A percentile compares a stretch with the other conserved stretches of the same genome.
Conservation (phyloP, 2,797 vertebrate species). For the Microhierax caerulescens region DNA sequence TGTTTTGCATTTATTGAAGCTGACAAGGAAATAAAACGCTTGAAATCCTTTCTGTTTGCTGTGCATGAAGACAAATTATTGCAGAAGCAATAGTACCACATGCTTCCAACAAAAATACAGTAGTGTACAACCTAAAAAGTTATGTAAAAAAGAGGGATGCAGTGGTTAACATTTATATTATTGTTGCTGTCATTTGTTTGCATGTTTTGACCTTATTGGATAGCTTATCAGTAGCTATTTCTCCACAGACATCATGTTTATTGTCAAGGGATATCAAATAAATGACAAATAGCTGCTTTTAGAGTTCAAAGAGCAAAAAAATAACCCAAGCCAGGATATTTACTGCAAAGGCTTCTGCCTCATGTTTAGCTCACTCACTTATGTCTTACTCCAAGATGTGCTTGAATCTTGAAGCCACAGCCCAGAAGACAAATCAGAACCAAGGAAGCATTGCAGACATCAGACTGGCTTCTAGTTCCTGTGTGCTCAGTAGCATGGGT, state of each 20-base stretch:
- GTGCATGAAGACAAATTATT: slow-evolving; percentile 46
- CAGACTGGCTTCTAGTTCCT: background rate
- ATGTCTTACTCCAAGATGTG: background rate
- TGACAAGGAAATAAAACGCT: slow-evolving; percentile 73
- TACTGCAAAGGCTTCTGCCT: background rate
- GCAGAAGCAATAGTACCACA: slow-evolving; percentile 36
- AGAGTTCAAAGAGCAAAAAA: slow-evolving; percentile 63
- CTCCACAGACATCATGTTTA: slow-evolving; percentile 37
- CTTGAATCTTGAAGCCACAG: background rate
- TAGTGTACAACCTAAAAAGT: slow-evolving; percentile 24
- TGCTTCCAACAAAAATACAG: slow-evolving; percentile 49
- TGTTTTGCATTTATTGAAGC: slow-evolving; percentile 64
- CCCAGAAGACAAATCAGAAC: background rate
- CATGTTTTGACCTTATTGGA: slow-evolving; percentile 44
- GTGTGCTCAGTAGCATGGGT: rapidly evolving
- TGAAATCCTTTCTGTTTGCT: slow-evolving; percentile 61
- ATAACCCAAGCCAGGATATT: slow-evolving; percentile 41
- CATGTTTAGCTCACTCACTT: background rate
- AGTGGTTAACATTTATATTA: slow-evolving; percentile 62
- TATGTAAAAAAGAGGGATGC: background rate
- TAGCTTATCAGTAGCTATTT: slow-evolving; percentile 51
- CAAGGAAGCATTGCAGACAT: background rate
- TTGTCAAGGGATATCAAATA: slow-evolving; percentile 58
- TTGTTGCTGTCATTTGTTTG: slow-evolving; percentile 42
- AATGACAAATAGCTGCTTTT: slow-evolving; percentile 60